Evolutionary conservation across 1,140 invertebrate species (phyloP).

Genomic region (Lepidostoma basale): DNA sequence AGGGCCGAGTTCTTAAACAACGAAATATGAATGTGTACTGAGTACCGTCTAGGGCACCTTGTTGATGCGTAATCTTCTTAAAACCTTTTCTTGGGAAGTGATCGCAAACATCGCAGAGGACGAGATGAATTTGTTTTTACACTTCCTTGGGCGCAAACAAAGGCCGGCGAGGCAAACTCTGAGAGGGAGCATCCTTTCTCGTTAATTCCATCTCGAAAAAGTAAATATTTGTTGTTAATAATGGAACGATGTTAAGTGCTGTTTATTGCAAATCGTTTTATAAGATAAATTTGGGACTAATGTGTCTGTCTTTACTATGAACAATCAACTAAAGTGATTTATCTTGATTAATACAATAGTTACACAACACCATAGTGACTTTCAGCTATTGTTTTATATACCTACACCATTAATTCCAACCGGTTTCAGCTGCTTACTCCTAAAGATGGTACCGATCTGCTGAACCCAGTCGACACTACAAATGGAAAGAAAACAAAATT

Average conservation of each 20-base stretch:
- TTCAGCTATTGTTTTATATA: too few relatives aligned
- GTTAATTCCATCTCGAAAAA: conserved; percentile 18
- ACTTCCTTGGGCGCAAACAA: conserved; percentile 38
- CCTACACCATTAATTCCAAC: too few relatives aligned
- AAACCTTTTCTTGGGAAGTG: conserved; percentile 17
- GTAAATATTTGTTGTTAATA: conserved; percentile 21
- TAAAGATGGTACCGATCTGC: too few relatives aligned
- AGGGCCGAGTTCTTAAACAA: not conserved
- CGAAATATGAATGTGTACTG: not conserved
- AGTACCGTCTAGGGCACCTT: not conserved
- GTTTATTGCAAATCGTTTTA: too few relatives aligned
- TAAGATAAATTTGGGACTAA: too few relatives aligned
- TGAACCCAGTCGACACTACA: too few relatives aligned
- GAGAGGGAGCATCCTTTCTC: conserved; percentile 9
- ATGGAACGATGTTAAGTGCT: not conserved
- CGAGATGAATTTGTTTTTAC: conserved; percentile 34
- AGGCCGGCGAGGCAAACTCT: conserved; percentile 1
- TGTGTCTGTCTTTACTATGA: too few relatives aligned
- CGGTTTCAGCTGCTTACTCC: too few relatives aligned
- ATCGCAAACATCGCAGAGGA: not conserved
- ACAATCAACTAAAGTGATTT: too few relatives aligned
- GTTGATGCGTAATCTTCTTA: conserved; percentile 23
- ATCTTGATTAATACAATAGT: too few relatives aligned
- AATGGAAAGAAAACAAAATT: too few relatives aligned
- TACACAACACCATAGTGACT: too few relatives aligned